Percentiles rank a stretch among this genome's conserved stretches.
Evolutionary conservation across 64 coral and sea anemone genomes (phyloP).

Genomic region (Platygyra sinensis): DNA sequence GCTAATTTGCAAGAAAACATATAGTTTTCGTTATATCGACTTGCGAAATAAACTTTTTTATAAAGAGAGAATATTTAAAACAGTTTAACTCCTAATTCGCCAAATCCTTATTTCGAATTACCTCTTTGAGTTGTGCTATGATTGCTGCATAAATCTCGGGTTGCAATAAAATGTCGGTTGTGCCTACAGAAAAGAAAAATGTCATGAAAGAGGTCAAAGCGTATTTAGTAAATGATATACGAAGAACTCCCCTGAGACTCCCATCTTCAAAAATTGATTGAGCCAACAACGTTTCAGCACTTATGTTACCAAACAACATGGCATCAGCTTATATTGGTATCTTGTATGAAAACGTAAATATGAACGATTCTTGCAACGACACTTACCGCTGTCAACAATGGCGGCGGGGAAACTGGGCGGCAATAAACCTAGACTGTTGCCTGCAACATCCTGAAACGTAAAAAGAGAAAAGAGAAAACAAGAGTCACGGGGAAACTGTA

Average conservation of each 20-base stretch:
- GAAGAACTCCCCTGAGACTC: not conserved
- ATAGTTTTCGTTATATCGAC: too few relatives aligned
- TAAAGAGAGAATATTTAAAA: too few relatives aligned
- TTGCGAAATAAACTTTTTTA: too few relatives aligned
- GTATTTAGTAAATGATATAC: not conserved
- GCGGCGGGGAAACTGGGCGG: constrained; percentile 66
- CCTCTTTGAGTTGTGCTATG: constrained; percentile 79
- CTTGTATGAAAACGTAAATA: not conserved
- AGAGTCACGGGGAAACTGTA: too few relatives aligned
- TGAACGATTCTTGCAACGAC: too few relatives aligned
- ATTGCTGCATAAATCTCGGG: constrained; percentile 74
- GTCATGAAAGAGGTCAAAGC: not conserved
- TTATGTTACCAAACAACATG: too few relatives aligned
- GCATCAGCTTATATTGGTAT: too few relatives aligned
- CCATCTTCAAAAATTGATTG: not conserved
- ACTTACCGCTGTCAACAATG: constrained; percentile 91
- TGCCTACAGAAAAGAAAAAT: constrained; percentile 56
- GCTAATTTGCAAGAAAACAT: too few relatives aligned
- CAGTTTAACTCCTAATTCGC: too few relatives aligned
- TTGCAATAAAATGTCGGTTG: constrained; percentile 83
- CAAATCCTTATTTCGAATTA: not conserved
- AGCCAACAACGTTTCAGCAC: not conserved
- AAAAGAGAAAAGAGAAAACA: too few relatives aligned
- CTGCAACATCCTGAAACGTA: constrained; percentile 78
- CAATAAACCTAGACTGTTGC: constrained; percentile 78